A percentile compares a stretch with the other conserved stretches of the same genome.
phyloP scores from a whole-genome alignment of 2,888 invertebrate genomes.

The Endotricha flammealis region DNA sequence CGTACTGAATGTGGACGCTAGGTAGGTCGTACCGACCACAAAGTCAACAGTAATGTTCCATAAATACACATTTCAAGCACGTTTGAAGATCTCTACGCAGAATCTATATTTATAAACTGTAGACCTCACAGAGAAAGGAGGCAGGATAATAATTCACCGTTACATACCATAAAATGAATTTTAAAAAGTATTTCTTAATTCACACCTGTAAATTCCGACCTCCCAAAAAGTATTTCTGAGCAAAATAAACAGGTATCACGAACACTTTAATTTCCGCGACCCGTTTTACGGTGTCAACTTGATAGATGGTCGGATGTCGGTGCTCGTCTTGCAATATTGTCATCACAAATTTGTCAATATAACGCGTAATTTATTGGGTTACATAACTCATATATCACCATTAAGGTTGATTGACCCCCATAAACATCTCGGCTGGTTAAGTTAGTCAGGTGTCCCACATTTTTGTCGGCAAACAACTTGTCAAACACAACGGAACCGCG shows the following conservation, averaged over 20 bases:
- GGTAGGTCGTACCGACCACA: neutral
- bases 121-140: neutral
- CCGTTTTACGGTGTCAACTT: constrained; percentile 3
- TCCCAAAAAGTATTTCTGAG: neutral
- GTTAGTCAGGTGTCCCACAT: constrained; percentile 54
- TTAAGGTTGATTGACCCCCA: constrained; percentile 38
- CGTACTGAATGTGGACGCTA: constrained; percentile 1
- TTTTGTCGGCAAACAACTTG: constrained; percentile 51
- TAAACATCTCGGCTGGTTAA: constrained; percentile 15
- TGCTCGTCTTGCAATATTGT: neutral
- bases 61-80: constrained; percentile 2
- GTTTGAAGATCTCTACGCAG: neutral
- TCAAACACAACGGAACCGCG: constrained; percentile 57
- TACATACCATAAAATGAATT: neutral
- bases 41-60: constrained; percentile 3
- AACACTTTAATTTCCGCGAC: constrained; percentile 2
- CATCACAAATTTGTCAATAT: constrained; percentile 1
- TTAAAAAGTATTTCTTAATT: constrained; percentile 4
- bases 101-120: too few relatives aligned
- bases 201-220: constrained; percentile 1
- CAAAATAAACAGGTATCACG: neutral
- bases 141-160: constrained; percentile 2
- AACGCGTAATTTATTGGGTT: constrained; percentile 23
- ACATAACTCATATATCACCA: constrained; percentile 28
- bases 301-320: neutral